Percentiles rank a stretch among this genome's conserved stretches.
Evolutionary conservation across 2,888 invertebrate genomes (phyloP).

Genomic region (Cephonodes hylas): DNA sequence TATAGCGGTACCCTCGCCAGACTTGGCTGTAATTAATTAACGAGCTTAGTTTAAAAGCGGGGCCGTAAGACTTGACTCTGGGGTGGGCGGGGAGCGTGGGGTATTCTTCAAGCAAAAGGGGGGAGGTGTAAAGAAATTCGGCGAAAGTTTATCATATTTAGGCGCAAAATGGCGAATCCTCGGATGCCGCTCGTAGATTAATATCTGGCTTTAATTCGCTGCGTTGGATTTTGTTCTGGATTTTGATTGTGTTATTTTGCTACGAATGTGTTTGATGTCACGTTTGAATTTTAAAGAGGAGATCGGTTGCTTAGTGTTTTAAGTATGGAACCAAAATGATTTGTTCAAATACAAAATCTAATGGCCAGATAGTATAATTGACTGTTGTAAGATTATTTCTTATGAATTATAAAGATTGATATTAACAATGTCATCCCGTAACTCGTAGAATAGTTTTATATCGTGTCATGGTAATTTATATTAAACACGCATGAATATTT

Average conservation of each 20-base stretch:
- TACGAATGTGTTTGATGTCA: background rate
- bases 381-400: too few species aligned
- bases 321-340: too few species aligned
- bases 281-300: background rate
- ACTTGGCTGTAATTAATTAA: slow-evolving; percentile 82
- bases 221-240: slow-evolving; percentile 75
- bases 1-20: slow-evolving; percentile 68
- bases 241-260: slow-evolving; percentile 66
- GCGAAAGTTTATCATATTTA: slow-evolving; percentile 82
- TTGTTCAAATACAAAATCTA: too few species aligned
- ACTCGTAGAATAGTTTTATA: too few species aligned
- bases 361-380: too few species aligned
- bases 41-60: slow-evolving; percentile 82
- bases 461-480: too few species aligned
- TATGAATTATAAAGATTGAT: too few species aligned
- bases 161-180: slow-evolving; percentile 81
- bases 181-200: slow-evolving; percentile 76
- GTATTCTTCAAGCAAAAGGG: slow-evolving; percentile 60
- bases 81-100: slow-evolving; percentile 39
- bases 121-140: slow-evolving; percentile 73
- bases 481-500: too few species aligned
- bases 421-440: too few species aligned
- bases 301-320: background rate
- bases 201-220: slow-evolving; percentile 78
- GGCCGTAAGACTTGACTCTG: slow-evolving; percentile 77